phyloP scores from a whole-genome alignment of 2,888 invertebrate species.

The Seira ritae region DNA sequence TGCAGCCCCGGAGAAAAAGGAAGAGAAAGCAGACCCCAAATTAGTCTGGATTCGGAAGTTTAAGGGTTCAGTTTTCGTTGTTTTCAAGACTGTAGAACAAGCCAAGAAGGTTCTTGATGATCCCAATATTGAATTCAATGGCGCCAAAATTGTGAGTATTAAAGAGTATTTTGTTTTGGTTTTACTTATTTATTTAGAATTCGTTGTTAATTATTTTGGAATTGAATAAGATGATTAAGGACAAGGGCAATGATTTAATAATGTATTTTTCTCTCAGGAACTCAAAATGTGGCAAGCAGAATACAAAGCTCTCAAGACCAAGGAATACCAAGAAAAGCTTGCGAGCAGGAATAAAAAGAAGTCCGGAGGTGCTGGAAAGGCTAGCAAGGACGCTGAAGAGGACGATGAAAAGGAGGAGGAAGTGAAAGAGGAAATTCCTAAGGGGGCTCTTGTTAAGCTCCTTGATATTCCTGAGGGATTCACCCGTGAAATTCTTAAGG shows the following conservation, averaged over 20 bases:
- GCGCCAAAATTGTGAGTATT: constrained; percentile 50
- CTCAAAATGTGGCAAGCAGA: constrained; percentile 76
- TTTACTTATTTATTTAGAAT: not conserved
- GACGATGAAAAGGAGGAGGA: constrained; percentile 52
- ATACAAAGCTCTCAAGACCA: constrained; percentile 74
- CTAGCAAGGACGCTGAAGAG: constrained; percentile 74
- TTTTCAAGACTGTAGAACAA: constrained; percentile 88
- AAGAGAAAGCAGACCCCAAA: constrained; percentile 77
- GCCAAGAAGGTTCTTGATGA: constrained; percentile 86
- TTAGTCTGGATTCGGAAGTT: constrained; percentile 77
- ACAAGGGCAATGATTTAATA: too few species aligned
- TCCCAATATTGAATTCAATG: constrained; percentile 80
- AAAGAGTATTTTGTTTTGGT: not conserved
- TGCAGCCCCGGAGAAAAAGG: constrained; percentile 20
- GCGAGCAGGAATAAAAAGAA: constrained; percentile 73
- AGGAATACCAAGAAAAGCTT: constrained; percentile 74
- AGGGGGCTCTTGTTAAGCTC: constrained; percentile 85
- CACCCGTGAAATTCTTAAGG: constrained; percentile 85
- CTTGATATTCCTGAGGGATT: constrained; percentile 79
- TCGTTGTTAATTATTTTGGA: too few species aligned
- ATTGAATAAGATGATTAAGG: too few species aligned
- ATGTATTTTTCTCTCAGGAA: too few species aligned
- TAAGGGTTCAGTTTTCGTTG: constrained; percentile 95
- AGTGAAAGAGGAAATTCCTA: constrained; percentile 78
- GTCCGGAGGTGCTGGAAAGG: constrained; percentile 69